phyloP scores from a whole-genome alignment of 1,140 invertebrate species.

The Centruroides vittatus region DNA sequence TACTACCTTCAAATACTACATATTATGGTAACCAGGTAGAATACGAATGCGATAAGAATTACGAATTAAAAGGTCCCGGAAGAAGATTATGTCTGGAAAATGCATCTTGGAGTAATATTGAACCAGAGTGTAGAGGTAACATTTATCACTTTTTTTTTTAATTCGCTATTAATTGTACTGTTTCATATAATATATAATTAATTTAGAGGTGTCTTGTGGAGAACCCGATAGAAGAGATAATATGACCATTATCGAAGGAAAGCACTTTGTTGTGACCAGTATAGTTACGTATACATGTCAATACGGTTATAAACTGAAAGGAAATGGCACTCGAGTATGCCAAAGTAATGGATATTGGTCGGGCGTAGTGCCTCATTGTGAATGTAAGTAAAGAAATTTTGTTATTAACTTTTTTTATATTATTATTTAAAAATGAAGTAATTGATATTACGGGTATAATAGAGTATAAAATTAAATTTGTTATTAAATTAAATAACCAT shows the following conservation, averaged over 20 bases:
- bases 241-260: constrained; percentile 36
- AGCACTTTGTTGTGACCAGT: constrained; percentile 54
- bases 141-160: neutral
- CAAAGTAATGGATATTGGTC: constrained; percentile 65
- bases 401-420: no score
- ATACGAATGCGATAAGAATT: constrained; percentile 70
- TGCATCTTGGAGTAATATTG: constrained; percentile 54
- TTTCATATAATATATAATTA: neutral
- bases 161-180: neutral
- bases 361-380: constrained; percentile 57
- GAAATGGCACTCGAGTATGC: constrained; percentile 61
- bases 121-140: constrained; percentile 56
- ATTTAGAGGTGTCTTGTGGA: constrained; percentile 19
- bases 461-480: no score
- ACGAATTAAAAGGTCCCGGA: constrained; percentile 44
- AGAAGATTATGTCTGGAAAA: constrained; percentile 52
- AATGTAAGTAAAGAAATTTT: constrained; percentile 43
- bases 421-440: no score
- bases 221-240: constrained; percentile 13
- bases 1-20: constrained; percentile 32
- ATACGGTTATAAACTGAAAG: constrained; percentile 59
- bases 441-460: no score
- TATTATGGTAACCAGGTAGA: constrained; percentile 69
- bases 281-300: constrained; percentile 65
- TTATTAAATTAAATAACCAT: no score